These are phyloP conservation scores for Augochlorella aurata DNA, from an alignment of 2,888 invertebrate genomes.

Conservation along the genomic window DNA sequence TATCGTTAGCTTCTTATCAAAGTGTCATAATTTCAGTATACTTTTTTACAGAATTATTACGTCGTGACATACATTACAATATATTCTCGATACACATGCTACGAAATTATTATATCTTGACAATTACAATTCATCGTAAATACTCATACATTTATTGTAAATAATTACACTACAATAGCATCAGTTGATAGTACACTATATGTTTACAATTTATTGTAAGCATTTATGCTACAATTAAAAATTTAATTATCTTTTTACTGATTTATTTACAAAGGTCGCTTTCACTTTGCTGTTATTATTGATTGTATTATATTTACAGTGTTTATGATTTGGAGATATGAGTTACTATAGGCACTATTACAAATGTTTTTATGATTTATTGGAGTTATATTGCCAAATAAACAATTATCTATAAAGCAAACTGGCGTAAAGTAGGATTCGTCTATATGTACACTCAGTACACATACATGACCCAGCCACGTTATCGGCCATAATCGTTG, in stretches of 20 bases:
- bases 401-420: too few species aligned
- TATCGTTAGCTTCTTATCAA: neutral
- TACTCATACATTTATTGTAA: too few species aligned
- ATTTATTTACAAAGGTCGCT: neutral
- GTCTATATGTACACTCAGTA: neutral
- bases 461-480: neutral
- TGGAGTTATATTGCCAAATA: neutral
- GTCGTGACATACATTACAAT: too few species aligned
- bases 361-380: neutral
- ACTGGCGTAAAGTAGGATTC: neutral
- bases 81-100: too few species aligned
- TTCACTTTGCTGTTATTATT: neutral
- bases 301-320: neutral
- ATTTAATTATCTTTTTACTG: too few species aligned
- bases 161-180: too few species aligned
- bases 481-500: slow-evolving; percentile 28
- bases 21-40: too few species aligned
- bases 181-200: too few species aligned
- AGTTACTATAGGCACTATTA: neutral
- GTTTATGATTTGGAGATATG: neutral
- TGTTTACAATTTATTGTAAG: too few species aligned
- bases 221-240: neutral
- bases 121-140: neutral
- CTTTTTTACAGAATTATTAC: too few species aligned
- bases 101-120: neutral